A percentile compares a stretch with the other conserved stretches of the same genome.
Conservation (phyloP, 2,797 vertebrate genomes). For the Clangula hyemalis region DNA sequence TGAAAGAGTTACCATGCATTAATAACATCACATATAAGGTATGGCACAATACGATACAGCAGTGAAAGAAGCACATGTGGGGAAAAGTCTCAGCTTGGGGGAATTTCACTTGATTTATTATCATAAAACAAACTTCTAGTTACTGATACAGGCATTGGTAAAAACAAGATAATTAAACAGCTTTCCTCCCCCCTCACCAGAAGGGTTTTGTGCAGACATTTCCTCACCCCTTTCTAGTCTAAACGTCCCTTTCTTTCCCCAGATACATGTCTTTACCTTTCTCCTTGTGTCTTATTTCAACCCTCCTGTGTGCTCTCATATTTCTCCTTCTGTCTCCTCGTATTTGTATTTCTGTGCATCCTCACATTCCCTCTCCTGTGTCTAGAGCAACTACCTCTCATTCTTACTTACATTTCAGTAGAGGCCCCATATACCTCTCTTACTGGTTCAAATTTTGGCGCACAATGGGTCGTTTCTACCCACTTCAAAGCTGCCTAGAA, state of each 20-base stretch:
- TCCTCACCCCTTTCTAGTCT: not conserved
- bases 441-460: not conserved
- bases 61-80: not conserved
- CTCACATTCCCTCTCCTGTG: accelerated
- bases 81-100: not conserved
- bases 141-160: not conserved
- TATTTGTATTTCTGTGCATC: accelerated
- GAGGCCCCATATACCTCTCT: not conserved
- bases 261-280: accelerated
- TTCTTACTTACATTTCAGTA: not conserved
- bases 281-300: not conserved
- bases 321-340: not conserved
- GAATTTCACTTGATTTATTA: not conserved
- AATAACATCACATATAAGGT: not conserved
- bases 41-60: not conserved
- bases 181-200: not conserved
- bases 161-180: not conserved
- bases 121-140: not conserved
- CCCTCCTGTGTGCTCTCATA: not conserved
- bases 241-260: not conserved
- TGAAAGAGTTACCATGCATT: slow-evolving; percentile 59
- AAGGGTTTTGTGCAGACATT: not conserved
- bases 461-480: not conserved
- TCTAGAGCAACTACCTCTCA: not conserved
- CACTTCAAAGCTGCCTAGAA: not conserved